These are phyloP conservation scores for Listronotus bonariensis DNA, from an alignment of 1,140 invertebrate genomes.

Conservation along the genomic window DNA sequence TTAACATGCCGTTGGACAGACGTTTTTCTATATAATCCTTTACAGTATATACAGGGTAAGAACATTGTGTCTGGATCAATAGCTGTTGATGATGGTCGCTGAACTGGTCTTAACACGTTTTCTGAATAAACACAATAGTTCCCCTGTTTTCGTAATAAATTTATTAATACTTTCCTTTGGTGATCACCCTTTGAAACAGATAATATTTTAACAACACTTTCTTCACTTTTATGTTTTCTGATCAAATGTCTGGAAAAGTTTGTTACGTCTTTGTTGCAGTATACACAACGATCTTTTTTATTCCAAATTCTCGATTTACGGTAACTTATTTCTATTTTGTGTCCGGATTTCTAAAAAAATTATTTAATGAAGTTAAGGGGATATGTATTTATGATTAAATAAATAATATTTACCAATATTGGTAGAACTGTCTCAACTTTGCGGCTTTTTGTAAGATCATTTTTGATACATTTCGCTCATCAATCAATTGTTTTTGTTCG, in stretches of 20 bases:
- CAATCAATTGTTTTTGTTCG: too few species aligned
- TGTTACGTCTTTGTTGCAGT: constrained; percentile 24
- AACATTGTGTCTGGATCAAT: constrained; percentile 6
- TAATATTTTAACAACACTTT: constrained; percentile 23
- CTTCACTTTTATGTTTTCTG: constrained; percentile 25
- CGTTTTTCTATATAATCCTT: constrained; percentile 20
- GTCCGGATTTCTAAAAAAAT: neutral
- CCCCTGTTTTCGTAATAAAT: constrained; percentile 26
- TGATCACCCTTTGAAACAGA: constrained; percentile 17
- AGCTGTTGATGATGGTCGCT: constrained; percentile 14
- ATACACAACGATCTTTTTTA: constrained; percentile 31
- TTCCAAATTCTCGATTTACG: constrained; percentile 21
- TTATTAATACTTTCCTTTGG: constrained; percentile 22
- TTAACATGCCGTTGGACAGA: constrained; percentile 12
- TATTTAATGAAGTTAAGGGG: too few species aligned
- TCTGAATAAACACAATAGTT: constrained; percentile 19
- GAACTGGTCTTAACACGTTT: constrained; percentile 25
- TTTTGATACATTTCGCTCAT: too few species aligned
- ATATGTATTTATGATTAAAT: too few species aligned
- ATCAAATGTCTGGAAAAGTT: constrained; percentile 33
- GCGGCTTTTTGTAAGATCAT: too few species aligned
- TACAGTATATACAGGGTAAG: constrained; percentile 25
- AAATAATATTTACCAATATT: too few species aligned
- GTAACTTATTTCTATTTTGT: constrained; percentile 13
- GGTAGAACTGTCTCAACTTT: too few species aligned